These are phyloP conservation scores for Columbina picui DNA, from an alignment of 2,113 vertebrate genomes.

Conservation along the genomic window DNA sequence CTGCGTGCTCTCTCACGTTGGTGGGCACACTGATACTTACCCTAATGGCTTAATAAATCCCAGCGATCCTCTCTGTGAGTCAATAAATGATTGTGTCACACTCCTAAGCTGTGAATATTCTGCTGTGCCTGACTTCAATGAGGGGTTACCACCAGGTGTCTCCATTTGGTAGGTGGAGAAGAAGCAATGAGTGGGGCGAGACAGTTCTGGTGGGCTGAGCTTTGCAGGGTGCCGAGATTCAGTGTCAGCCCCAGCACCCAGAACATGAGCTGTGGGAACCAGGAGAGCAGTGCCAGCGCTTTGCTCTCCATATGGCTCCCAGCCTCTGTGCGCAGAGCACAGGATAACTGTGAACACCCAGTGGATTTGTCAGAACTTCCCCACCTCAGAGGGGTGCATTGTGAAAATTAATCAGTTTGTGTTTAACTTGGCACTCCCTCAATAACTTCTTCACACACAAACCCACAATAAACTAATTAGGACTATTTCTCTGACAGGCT, in stretches of 20 bases:
- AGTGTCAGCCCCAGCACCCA: fast-evolving
- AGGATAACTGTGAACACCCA: slow-evolving; percentile 64
- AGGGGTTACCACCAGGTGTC: neutral
- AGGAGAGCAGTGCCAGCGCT: neutral
- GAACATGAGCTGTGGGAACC: neutral
- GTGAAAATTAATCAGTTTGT: slow-evolving; percentile 74
- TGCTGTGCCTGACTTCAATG: neutral
- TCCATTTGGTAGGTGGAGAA: neutral
- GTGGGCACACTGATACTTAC: neutral
- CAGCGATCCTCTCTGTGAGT: neutral
- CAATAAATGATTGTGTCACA: neutral
- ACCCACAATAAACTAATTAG: slow-evolving; percentile 66
- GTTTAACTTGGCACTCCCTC: slow-evolving; percentile 42
- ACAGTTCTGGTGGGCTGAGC: neutral
- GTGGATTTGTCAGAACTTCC: slow-evolving; percentile 67
- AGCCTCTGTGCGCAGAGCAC: neutral
- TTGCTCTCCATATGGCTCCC: slow-evolving; percentile 42
- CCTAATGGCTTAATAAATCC: neutral
- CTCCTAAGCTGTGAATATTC: neutral
- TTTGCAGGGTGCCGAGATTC: neutral
- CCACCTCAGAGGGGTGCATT: slow-evolving; percentile 70
- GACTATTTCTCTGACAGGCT: slow-evolving; percentile 57
- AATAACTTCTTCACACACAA: slow-evolving; percentile 60
- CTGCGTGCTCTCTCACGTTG: neutral
- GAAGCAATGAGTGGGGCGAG: fast-evolving